Evolutionary conservation across 2,113 vertebrate species (phyloP).

Genomic region (Orcinus orca): DNA sequence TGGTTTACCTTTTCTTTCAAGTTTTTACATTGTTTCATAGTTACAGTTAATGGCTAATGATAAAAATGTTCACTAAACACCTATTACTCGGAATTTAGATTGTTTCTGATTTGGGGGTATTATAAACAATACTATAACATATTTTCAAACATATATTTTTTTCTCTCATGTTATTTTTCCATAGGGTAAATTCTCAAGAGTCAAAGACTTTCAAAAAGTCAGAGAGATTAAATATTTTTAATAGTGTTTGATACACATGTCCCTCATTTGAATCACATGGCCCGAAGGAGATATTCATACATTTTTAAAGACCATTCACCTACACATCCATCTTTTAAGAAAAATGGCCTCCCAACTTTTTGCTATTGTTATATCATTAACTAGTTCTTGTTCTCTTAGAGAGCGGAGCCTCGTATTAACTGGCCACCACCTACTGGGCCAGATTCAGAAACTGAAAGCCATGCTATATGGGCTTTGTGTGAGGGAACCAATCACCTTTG

Average conservation of each 20-base stretch:
- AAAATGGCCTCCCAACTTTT: not conserved
- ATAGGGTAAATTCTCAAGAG: not conserved
- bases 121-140: not conserved
- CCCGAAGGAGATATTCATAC: not conserved
- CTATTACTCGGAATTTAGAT: not conserved
- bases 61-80: not conserved
- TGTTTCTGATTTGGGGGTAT: not conserved
- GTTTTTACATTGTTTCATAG: not conserved
- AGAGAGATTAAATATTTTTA: not conserved
- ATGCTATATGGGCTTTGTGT: not conserved
- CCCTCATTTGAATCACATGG: not conserved
- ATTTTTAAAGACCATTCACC: not conserved
- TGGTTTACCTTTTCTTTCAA: not conserved
- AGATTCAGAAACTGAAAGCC: not conserved
- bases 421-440: not conserved
- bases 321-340: not conserved
- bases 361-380: not conserved
- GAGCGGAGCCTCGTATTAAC: not conserved
- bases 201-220: not conserved
- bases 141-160: not conserved
- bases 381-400: not conserved
- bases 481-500: not conserved
- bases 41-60: not conserved
- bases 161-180: not conserved
- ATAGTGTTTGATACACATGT: not conserved